A percentile compares a stretch with the other conserved stretches of the same genome.
Evolutionary conservation across 2,113 vertebrate genomes (phyloP).

Genomic region (Urocolius indicus): DNA sequence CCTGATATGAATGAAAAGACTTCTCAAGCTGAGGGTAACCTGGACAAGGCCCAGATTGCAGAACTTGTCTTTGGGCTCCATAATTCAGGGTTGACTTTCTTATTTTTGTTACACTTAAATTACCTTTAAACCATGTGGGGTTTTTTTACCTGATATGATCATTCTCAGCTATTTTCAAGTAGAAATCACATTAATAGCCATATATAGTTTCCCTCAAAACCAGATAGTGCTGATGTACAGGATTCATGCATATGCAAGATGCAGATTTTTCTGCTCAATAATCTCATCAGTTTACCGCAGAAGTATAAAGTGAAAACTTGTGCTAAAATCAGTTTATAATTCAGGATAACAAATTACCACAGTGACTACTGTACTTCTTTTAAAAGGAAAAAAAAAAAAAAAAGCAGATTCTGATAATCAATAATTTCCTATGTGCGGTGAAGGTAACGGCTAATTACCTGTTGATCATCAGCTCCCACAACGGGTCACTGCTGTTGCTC

Average conservation of each 20-base stretch:
- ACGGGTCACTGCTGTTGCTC: not conserved
- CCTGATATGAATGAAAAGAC: not conserved
- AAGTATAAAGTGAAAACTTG: not conserved
- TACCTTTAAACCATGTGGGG: not conserved
- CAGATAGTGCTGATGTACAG: not conserved
- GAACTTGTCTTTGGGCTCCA: not conserved
- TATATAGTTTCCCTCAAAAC: not conserved
- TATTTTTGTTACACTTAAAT: not conserved
- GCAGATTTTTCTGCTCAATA: not conserved
- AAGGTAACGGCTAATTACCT: slow-evolving; percentile 34
- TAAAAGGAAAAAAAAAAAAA: not conserved
- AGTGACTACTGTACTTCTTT: not conserved
- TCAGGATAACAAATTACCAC: not conserved
- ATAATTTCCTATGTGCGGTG: not conserved
- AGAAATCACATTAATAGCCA: not conserved
- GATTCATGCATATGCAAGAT: not conserved
- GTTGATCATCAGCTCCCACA: not conserved
- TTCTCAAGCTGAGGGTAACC: not conserved
- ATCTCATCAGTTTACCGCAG: not conserved
- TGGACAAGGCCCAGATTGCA: not conserved
- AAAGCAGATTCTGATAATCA: not conserved
- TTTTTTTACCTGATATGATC: not conserved
- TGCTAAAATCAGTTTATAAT: not conserved
- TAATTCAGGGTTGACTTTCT: not conserved
- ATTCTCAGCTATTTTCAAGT: not conserved